Conservation (phyloP, 2,797 vertebrate genomes). For the Salmo trutta region DNA sequence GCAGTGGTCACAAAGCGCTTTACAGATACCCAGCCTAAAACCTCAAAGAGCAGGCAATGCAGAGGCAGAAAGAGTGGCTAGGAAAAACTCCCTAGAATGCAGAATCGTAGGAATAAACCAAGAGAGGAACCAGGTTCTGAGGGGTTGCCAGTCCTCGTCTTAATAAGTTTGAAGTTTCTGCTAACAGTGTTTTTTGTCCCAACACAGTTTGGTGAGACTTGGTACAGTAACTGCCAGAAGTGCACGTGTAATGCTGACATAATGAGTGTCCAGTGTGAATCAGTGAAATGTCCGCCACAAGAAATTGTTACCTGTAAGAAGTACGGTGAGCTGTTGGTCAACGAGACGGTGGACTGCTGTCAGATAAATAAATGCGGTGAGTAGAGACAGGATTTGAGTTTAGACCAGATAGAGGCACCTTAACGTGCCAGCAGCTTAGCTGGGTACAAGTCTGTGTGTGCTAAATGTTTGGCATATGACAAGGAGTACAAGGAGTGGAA, state of each 20-base stretch:
- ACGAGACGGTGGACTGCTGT: conserved; percentile 77
- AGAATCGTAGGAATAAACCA: not conserved
- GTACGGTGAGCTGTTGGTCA: conserved; percentile 64
- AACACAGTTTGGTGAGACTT: conserved; percentile 78
- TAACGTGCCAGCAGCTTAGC: not conserved
- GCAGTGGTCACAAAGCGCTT: not conserved
- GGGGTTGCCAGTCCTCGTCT: not conserved
- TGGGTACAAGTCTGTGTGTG: not conserved
- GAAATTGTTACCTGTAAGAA: conserved; percentile 39
- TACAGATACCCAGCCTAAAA: not conserved
- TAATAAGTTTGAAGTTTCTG: not conserved
- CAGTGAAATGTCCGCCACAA: conserved; percentile 57
- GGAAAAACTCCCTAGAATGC: not conserved
- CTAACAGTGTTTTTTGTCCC: not conserved
- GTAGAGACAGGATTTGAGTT: conserved; percentile 25
- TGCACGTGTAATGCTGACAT: conserved; percentile 76
- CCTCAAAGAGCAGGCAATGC: not conserved
- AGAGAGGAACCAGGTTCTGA: not conserved
- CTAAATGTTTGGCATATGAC: not conserved
- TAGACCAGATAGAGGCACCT: not conserved
- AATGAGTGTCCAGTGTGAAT: conserved; percentile 62
- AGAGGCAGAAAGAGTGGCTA: not conserved
- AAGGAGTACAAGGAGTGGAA: not conserved
- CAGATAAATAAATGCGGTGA: conserved; percentile 62
- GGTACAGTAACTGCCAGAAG: conserved; percentile 76